Evolutionary conservation across 2,797 vertebrate species (phyloP).

Genomic region (Benthosema pterotum): DNA sequence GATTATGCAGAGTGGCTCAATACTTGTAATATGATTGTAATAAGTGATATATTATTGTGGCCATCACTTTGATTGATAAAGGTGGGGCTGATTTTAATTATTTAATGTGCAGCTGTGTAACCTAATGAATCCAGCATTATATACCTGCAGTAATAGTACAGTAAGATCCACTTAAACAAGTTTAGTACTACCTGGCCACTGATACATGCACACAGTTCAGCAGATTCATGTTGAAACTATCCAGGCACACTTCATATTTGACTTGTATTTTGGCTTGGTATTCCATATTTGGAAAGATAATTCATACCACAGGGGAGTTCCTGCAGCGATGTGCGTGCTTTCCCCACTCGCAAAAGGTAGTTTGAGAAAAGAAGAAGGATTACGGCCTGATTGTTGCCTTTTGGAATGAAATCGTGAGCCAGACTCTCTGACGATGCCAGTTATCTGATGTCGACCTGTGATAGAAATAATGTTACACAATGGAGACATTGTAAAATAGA

Average conservation of each 20-base stretch:
- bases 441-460: slow-evolving; percentile 25
- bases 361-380: slow-evolving; percentile 28
- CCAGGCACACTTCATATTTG: slow-evolving; percentile 30
- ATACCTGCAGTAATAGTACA: no score
- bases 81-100: no score
- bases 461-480: slow-evolving; percentile 1
- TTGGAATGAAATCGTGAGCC: slow-evolving; percentile 11
- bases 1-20: no score
- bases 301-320: slow-evolving; percentile 57
- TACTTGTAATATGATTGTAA: no score
- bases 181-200: no score
- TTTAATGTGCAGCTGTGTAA: no score
- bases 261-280: slow-evolving; percentile 30
- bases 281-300: slow-evolving; percentile 40
- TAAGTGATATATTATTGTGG: no score
- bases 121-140: no score
- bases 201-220: slow-evolving; percentile 30
- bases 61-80: no score
- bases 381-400: slow-evolving; percentile 9
- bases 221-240: slow-evolving; percentile 26
- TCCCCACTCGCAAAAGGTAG: slow-evolving; percentile 27
- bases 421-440: slow-evolving; percentile 19
- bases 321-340: slow-evolving; percentile 44
- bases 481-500: slow-evolving; percentile 7
- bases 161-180: no score